phyloP scores from a whole-genome alignment of 2,888 invertebrate species.

The Xanthorhoe designata region DNA sequence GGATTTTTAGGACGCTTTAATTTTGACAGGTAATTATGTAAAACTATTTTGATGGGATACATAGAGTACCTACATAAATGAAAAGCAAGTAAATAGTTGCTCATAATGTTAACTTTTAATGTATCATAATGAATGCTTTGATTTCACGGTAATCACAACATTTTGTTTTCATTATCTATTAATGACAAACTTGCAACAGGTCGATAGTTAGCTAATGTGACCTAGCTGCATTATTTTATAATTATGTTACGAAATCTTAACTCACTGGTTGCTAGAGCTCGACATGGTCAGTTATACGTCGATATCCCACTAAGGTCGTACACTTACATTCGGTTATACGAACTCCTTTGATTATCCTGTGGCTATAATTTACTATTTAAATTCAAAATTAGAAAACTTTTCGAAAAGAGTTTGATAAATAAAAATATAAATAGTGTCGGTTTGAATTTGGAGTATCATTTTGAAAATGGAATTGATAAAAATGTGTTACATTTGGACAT shows the following conservation, averaged over 20 bases:
- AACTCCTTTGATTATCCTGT: constrained; percentile 17
- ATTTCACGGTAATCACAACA: constrained; percentile 11
- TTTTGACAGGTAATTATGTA: no score
- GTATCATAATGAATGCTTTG: constrained; percentile 2
- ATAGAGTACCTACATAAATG: no score
- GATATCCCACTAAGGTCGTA: constrained; percentile 67
- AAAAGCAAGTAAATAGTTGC: no score
- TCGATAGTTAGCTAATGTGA: constrained; percentile 35
- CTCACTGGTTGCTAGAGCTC: constrained; percentile 53
- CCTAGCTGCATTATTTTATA: constrained; percentile 46
- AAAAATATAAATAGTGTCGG: not conserved
- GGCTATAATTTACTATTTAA: constrained; percentile 5
- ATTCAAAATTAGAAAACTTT: constrained; percentile 3
- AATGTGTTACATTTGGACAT: constrained; percentile 67
- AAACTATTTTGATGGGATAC: no score
- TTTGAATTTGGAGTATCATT: not conserved
- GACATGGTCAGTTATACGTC: constrained; percentile 71
- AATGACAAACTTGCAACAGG: constrained; percentile 34
- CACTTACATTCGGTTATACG: constrained; percentile 52
- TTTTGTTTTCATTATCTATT: constrained; percentile 20
- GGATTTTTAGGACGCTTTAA: no score
- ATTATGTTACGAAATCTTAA: constrained; percentile 68
- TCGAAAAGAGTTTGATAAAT: not conserved
- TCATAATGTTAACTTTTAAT: no score
- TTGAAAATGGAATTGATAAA: constrained; percentile 67